phyloP scores from a whole-genome alignment of 2,888 invertebrate species.

The Lycophotia porphyrea region DNA sequence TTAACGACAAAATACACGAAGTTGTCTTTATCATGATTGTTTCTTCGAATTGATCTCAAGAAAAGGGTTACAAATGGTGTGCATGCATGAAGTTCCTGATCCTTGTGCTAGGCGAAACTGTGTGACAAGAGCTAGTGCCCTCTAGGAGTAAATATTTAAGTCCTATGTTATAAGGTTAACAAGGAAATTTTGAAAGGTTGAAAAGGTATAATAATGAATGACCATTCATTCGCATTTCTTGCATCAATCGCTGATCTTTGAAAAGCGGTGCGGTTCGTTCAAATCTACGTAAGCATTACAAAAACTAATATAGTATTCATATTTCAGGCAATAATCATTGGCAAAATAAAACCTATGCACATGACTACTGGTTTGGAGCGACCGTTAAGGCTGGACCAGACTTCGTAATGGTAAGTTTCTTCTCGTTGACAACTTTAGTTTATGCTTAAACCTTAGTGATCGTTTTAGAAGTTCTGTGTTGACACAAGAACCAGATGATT shows the following conservation, averaged over 20 bases:
- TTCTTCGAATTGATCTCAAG: too few species aligned
- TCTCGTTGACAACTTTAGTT: neutral
- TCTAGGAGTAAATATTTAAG: too few species aligned
- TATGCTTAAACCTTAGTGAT: neutral
- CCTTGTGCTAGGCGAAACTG: too few species aligned
- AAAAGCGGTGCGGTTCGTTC: neutral
- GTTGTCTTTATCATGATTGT: too few species aligned
- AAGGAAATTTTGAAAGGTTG: neutral
- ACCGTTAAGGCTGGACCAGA: constrained; percentile 46
- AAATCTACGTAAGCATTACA: neutral
- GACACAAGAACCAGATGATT: neutral
- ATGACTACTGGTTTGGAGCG: constrained; percentile 60
- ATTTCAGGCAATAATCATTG: constrained; percentile 43
- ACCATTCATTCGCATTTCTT: neutral
- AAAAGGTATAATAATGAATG: too few species aligned
- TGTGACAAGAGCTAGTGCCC: too few species aligned
- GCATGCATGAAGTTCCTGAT: too few species aligned
- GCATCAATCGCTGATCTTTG: too few species aligned
- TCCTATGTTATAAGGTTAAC: neutral
- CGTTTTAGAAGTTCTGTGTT: neutral
- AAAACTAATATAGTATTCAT: neutral
- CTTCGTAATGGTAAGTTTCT: constrained; percentile 47
- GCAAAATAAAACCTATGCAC: neutral
- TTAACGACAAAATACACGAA: too few species aligned
- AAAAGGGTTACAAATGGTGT: too few species aligned